Percentiles rank a stretch among this genome's conserved stretches.
Evolutionary conservation across 2,797 vertebrate genomes (phyloP).

Genomic region (Notolepis coatsorum): DNA sequence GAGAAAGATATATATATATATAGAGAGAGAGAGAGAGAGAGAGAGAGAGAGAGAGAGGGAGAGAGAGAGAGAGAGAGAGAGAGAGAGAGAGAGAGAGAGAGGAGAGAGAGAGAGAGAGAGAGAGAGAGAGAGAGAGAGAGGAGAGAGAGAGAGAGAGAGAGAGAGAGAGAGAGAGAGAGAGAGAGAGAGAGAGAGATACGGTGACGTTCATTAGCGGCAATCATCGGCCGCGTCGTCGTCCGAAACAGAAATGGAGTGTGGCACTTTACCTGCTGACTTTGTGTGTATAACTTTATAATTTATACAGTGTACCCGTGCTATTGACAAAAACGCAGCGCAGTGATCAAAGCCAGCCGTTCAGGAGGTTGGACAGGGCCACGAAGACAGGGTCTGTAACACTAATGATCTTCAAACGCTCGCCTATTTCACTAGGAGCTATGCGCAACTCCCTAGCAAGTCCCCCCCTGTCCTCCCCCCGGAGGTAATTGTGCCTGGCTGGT

Average conservation of each 20-base stretch:
- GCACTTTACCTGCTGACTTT: constrained; percentile 83
- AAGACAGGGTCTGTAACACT: constrained; percentile 85
- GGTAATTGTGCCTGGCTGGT: constrained; percentile 83
- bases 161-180: constrained; percentile 30
- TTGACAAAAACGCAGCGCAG: constrained; percentile 76
- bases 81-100: constrained; percentile 24
- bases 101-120: constrained; percentile 19
- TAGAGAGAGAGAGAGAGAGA: constrained; percentile 23
- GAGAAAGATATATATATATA: constrained; percentile 19
- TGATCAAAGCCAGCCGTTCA: constrained; percentile 84
- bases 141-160: constrained; percentile 36
- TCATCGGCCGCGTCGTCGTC: constrained; percentile 57
- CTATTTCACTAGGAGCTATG: constrained; percentile 80
- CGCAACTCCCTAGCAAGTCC: constrained; percentile 77
- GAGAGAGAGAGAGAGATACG: constrained; percentile 15
- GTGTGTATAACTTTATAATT: constrained; percentile 83
- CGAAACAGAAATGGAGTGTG: constrained; percentile 63
- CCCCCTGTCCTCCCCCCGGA: constrained; percentile 74
- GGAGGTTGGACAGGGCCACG: constrained; percentile 81
- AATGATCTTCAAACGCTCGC: constrained; percentile 85
- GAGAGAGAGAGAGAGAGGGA: constrained; percentile 37
- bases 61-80: constrained; percentile 36
- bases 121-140: constrained; percentile 37
- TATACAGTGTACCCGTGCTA: constrained; percentile 78
- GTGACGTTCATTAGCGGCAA: constrained; percentile 72